These are phyloP conservation scores for Okapia johnstoni DNA, from an alignment of 2,113 vertebrate genomes.

Conservation along the genomic window DNA sequence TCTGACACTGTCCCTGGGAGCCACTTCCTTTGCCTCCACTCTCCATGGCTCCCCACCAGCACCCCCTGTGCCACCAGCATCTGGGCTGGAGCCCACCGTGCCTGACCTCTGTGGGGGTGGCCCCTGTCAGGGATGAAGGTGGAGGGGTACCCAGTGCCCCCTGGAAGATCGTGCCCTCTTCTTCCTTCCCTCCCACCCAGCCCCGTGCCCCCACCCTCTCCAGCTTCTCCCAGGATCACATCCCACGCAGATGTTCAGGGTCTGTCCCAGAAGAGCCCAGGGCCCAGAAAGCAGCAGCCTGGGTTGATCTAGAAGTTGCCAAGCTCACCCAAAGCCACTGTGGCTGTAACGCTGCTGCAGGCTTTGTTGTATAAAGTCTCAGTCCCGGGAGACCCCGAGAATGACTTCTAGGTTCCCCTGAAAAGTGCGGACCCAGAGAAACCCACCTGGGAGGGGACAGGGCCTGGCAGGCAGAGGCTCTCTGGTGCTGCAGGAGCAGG, in stretches of 20 bases:
- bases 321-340: neutral
- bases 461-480: too few species aligned
- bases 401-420: too few species aligned
- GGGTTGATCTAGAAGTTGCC: too few species aligned
- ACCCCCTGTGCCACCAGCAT: neutral
- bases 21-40: too few species aligned
- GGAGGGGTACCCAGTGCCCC: neutral
- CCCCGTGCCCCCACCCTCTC: too few species aligned
- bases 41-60: neutral
- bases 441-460: neutral
- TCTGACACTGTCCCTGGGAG: fast-evolving
- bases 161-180: neutral
- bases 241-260: fast-evolving
- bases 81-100: neutral
- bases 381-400: neutral
- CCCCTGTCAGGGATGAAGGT: neutral
- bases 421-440: too few species aligned
- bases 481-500: neutral
- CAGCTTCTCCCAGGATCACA: neutral
- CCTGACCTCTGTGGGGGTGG: neutral
- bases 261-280: neutral
- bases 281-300: neutral
- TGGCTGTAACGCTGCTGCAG: too few species aligned
- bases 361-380: neutral
- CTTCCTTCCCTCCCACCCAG: too few species aligned